Evolutionary conservation across 2,888 invertebrate genomes (phyloP), one percentile per base, ranked within the genome.

Genomic region (Caenorhabditis sp.): DNA sequence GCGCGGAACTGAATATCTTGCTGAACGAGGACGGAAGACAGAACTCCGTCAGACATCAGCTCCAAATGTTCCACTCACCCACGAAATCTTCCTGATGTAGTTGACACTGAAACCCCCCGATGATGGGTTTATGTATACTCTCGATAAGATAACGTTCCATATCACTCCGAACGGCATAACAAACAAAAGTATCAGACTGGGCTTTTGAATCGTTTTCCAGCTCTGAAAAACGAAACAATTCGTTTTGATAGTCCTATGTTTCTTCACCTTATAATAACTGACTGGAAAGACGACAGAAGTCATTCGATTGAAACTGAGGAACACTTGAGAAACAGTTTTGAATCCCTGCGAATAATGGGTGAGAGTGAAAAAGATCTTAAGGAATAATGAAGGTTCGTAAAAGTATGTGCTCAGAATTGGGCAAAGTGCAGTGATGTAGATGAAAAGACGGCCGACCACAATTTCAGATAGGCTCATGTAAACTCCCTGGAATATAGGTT

Each of bases 301-400:
- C 77, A 77, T 77, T 26, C 77, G 69, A 35, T 77, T 77, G 22
- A 77, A 63, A 61, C 69, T 63, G 41, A 77, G 22, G 56, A 69
- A 70, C 3, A 70, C 63, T 63, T 77, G 77, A 31, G 77, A 77
- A 41, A 77, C 41, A 0, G 77, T 77, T 70, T 77, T 77, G 58
- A 77, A 70, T 26, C 63, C 70, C 19, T 24, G 19, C 4, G 63
- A 54, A 54, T 77, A 77, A 24, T 77, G 77, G 14, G 49, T 38
- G 3, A 69, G 22, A 10, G 63, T 54, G 16, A 63, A 77, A 61
- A 31, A 70, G 6, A 49, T 7, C 70, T 77, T 77, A 16, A 70
- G 14, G 22, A 70, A 54, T 5, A 77, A n/a, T 8, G 77, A 77
- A 6, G 77, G 77, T 7, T 24, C 38, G 63, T 28, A 77, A 26